Base-by-base conservation (phyloP, 2,797 vertebrate genomes). In the Clarias platycephalus region DNA sequence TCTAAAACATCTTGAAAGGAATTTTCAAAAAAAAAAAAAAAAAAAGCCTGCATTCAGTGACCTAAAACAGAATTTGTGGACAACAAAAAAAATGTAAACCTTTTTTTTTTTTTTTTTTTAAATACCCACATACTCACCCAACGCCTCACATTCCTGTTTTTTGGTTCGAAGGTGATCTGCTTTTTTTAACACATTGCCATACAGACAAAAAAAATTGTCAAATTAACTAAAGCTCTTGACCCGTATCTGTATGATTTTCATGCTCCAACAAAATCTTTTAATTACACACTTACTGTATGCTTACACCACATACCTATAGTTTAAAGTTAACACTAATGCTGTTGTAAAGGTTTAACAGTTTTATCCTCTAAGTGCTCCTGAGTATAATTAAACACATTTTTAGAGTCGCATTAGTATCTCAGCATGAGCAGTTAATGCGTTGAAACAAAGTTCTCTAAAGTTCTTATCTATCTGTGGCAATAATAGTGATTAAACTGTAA, bases 361-460 rank as follows among this genome's bases (percentile, higher is more conserved):
- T 78, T 31, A 60, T 37, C 10, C 31, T 62, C 57, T 2, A 31
- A 34, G 55, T 77, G 31, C 75, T 77, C 26, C 53, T 77, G 31
- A 37, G 20, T 62, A 62, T 79, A 7, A 79, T 79, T 79, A 63
- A 79, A 79, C 34, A 16, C 57, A 37, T 58, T 62, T 79, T 79
- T 79, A n/a, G n/a, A 37, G 76, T 26, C 13, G 4, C 76, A 79
- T 40, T 79, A 63, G 34, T 13, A 63, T 62, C 75, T 34, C 75
- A 24, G 55, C 18, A 12, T 62, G 76, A 78, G 55, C 55, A 40
- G 57, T 60, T 78, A 78, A 37, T 58, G 31, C 31, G 4, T 58
- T 15, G 57, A 37, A 20, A 37, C 18, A 78, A 62, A 24, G 28
- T 1, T 78, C 57, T 78, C 44, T 49, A 49, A 49, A 16, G 57